Evolutionary conservation across 2,888 invertebrate genomes (phyloP).

Genomic region (Trissolcus japonicus): DNA sequence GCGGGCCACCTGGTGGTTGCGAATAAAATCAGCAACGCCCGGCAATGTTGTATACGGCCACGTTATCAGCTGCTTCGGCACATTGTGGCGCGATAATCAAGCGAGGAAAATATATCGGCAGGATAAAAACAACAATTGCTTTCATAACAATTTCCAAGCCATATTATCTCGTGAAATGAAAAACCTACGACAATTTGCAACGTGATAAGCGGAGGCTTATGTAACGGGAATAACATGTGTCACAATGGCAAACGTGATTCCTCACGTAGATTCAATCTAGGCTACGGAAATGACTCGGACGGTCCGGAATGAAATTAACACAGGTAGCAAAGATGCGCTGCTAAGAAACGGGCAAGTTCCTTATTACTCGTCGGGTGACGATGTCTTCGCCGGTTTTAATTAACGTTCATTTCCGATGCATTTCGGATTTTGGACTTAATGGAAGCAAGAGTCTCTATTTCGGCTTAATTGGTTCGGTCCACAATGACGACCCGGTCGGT

Average conservation of each 20-base stretch:
- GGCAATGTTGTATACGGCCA: constrained; percentile 12
- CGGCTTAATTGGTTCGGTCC: constrained; percentile 20
- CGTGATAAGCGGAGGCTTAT: constrained; percentile 30
- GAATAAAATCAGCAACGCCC: background rate
- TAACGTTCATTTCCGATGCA: constrained; percentile 61
- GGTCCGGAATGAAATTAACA: constrained; percentile 68
- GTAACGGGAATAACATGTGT: constrained; percentile 30
- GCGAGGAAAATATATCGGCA: constrained; percentile 15
- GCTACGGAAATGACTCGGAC: constrained; percentile 72
- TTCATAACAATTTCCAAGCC: constrained; percentile 44
- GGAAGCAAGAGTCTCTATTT: constrained; percentile 18
- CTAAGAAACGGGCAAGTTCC: constrained; percentile 59
- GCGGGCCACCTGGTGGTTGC: constrained; percentile 27
- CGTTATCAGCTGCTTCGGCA: constrained; percentile 12
- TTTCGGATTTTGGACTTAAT: constrained; percentile 32
- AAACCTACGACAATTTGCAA: constrained; percentile 43
- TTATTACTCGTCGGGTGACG: constrained; percentile 30
- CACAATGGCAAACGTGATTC: constrained; percentile 22
- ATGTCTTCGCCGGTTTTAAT: constrained; percentile 35
- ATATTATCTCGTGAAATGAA: constrained; percentile 24
- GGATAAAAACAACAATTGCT: constrained; percentile 44
- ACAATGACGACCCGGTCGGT: constrained; percentile 12
- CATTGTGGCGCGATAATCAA: constrained; percentile 28
- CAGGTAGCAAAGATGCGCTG: constrained; percentile 51
- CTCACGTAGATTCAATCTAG: constrained; percentile 70